phyloP scores from a whole-genome alignment of 2,113 vertebrate species.

The Limnothrissa miodon region DNA sequence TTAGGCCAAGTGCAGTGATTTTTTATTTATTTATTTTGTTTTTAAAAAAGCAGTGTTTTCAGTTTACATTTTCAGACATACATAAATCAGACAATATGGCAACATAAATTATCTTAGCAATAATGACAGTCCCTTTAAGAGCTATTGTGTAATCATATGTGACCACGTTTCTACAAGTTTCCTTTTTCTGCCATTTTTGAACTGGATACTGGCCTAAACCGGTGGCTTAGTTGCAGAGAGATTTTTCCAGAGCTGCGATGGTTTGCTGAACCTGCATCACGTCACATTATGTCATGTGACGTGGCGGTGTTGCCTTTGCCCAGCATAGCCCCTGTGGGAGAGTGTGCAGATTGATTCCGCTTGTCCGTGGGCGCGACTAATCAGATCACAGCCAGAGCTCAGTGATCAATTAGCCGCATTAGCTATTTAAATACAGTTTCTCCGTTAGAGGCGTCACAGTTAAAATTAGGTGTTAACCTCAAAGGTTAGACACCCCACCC shows the following conservation, averaged over 20 bases:
- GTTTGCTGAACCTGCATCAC: constrained; percentile 24
- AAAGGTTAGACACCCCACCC: background rate
- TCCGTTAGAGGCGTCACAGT: background rate
- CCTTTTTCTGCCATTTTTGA: background rate
- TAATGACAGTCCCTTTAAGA: constrained; percentile 3
- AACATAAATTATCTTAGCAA: background rate
- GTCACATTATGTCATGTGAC: constrained; percentile 15
- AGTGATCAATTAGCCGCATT: constrained; percentile 33
- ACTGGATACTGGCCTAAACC: background rate
- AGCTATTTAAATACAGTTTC: constrained; percentile 3
- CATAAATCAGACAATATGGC: no score
- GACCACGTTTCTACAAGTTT: background rate
- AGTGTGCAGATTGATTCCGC: constrained; percentile 58
- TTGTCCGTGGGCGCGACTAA: constrained; percentile 46
- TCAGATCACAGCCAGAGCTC: constrained; percentile 36
- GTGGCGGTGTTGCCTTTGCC: background rate
- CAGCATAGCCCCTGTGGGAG: constrained; percentile 33
- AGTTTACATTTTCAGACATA: no score
- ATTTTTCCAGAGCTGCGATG: background rate
- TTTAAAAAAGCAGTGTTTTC: no score
- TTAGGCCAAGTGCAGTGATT: background rate
- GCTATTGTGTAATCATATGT: constrained; percentile 23
- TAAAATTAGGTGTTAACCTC: constrained; percentile 1
- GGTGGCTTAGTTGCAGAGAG: background rate
- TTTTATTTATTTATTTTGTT: no score